Evolutionary conservation across 1,140 invertebrate genomes (phyloP), one percentile per base, ranked within the genome.

Genomic region (Rhopalosiphum maidis): DNA sequence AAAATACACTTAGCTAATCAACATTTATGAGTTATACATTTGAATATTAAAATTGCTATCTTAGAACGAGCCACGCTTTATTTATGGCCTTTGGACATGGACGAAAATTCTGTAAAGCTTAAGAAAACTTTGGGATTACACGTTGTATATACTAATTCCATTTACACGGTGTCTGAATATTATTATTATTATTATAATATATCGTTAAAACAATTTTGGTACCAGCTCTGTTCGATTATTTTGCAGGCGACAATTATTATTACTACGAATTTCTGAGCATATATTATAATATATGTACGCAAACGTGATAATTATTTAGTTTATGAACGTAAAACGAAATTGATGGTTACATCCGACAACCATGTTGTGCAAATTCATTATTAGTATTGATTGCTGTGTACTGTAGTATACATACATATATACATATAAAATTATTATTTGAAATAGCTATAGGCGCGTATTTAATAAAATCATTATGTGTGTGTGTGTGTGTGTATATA

Each of bases 1-100:
- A 18, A 55, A 55, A 90, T 68, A 37, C 89, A 90, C 54, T 90
- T 68, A 90, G 37, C 88, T 90, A 90, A 90, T 90, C 51, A 60
- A 60, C 23, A 60, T 90, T 43, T 30, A 68, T 6, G 54, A 60
- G 54, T 68, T 15, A 41, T 43, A 43, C 54, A 54, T 87, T 87
- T 48, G 43, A 87, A 87, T 87, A 87, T 87, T 87, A 87, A 87
- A 87, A 85, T 85, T 25, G 83, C 83, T 43, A 85, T 85, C 83
- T 41, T 43, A 87, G 6, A 21, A n/a, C 21, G 46, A 25, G 46
- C 21, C 6, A 1, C 41, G 25, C 1, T 43, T 41, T 46, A 86
- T 86, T 86, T 86, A 86, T 86, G 85, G 41, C 25, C 21, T 87
- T 35, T 35, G 86, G 18, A 35, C 86, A 48, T n/a, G 46, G 30